These are phyloP conservation scores for Drosophila helvetica DNA, from an alignment of 2,888 invertebrate genomes.

Conservation along the genomic window DNA sequence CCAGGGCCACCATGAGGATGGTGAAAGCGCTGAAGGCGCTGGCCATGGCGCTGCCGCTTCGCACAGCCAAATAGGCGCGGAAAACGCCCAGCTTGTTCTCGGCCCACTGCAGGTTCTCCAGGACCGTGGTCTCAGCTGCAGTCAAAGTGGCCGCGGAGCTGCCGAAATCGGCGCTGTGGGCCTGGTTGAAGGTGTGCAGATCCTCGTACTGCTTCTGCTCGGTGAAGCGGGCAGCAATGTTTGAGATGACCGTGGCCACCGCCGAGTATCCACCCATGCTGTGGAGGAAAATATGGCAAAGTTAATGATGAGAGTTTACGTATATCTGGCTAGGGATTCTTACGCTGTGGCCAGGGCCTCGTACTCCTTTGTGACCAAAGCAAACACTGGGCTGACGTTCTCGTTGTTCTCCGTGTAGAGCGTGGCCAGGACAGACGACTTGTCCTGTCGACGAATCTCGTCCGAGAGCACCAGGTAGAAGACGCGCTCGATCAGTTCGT, in stretches of 20 bases:
- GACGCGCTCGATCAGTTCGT: slow-evolving; percentile 85
- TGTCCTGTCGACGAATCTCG: slow-evolving; percentile 82
- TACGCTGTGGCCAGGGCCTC: slow-evolving; percentile 75
- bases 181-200: slow-evolving; percentile 68
- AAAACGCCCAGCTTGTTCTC: slow-evolving; percentile 62
- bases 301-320: neutral
- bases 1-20: slow-evolving; percentile 58
- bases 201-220: slow-evolving; percentile 66
- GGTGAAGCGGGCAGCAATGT: slow-evolving; percentile 81
- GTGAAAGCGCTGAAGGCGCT: slow-evolving; percentile 61
- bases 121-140: slow-evolving; percentile 71
- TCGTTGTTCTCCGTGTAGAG: slow-evolving; percentile 85
- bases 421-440: slow-evolving; percentile 81
- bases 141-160: slow-evolving; percentile 64
- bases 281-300: neutral
- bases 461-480: slow-evolving; percentile 84
- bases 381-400: slow-evolving; percentile 85
- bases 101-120: slow-evolving; percentile 82
- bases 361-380: slow-evolving; percentile 83
- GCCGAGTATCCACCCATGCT: slow-evolving; percentile 79
- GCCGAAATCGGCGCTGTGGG: slow-evolving; percentile 73
- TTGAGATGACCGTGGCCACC: slow-evolving; percentile 80
- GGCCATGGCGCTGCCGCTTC: slow-evolving; percentile 56
- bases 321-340: slow-evolving; percentile 42
- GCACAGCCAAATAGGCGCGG: slow-evolving; percentile 61